Evolutionary conservation across 2,113 vertebrate genomes (phyloP), one percentile per base, ranked within the genome.

Genomic region (Scolopax mira): DNA sequence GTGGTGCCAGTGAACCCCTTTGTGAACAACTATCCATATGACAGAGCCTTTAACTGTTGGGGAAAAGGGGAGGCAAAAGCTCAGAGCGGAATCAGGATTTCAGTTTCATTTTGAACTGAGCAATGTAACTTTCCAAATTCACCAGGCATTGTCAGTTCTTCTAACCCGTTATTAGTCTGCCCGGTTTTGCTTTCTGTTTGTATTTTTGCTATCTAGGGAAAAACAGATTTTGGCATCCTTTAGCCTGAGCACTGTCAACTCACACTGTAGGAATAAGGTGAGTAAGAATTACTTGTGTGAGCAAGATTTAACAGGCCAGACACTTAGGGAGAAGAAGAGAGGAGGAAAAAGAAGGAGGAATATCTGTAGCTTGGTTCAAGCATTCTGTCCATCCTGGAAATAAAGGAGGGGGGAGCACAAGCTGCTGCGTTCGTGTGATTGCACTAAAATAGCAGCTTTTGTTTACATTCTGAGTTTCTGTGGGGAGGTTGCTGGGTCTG

Each of bases 161-260:
- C 30, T 62, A 80, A 61, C 49, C 35, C 54, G 88, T 89, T 74
- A 78, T 88, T 70, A 87, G 51, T 39, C 61, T 83, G 64, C 75
- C 61, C 85, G 49, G 41, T 7, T 95, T 82, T 94, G 71, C 88
- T 92, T 95, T 89, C 87, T 91, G 31, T 92, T 95, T 91, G 77
- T 87, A 35, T 93, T 86, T 84, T 84, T 58, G 31, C 55, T 55
- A 8, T 49, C 61, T 60, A 37, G 62, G 90, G 75, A 89, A 88
- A 86, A 49, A 8, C 35, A 83, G 62, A 19, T 81, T 51, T 13
- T 86, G 79, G 66, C 65, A 75, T 74, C 51, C 69, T 75, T 65
- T 89, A 52, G 25, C 64, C 83, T 81, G 78, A 92, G 62, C 11
- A 7, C 54, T 57, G 57, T 94, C 92, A 88, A 15, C 55, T 79